Conservation (phyloP, 2,888 invertebrate genomes). For the Ophraella communa region DNA sequence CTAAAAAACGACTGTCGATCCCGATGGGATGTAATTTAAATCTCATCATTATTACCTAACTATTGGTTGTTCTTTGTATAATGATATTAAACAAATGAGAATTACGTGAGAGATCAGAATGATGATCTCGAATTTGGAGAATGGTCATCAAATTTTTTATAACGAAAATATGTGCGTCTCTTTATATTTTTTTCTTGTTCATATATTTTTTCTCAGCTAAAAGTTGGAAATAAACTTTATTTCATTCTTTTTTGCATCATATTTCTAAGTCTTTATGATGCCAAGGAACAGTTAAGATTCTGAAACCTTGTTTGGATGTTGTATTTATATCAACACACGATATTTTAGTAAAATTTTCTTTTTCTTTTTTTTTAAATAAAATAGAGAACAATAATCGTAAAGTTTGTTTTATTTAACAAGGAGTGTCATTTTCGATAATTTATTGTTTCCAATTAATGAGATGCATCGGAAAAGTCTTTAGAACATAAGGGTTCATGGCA, state of each 20-base stretch:
- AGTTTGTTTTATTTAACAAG: conserved; percentile 13
- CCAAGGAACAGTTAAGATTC: too few relatives aligned
- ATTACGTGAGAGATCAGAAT: conserved; percentile 16
- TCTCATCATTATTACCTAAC: conserved; percentile 47
- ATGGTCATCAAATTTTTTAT: not conserved
- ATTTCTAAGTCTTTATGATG: too few relatives aligned
- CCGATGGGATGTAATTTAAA: conserved; percentile 46
- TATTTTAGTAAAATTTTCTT: not conserved
- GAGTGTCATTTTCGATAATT: conserved; percentile 41
- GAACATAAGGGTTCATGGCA: conserved; percentile 45
- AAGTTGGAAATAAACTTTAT: too few relatives aligned
- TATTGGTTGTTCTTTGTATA: conserved; percentile 30
- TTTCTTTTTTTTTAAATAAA: not conserved
- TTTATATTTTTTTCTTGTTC: too few relatives aligned
- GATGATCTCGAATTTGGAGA: conserved; percentile 3
- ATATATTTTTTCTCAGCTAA: too few relatives aligned
- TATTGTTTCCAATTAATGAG: conserved; percentile 47
- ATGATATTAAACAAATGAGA: conserved; percentile 32
- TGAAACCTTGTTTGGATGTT: too few relatives aligned
- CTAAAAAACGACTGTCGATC: conserved; percentile 38
- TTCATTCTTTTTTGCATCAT: too few relatives aligned
- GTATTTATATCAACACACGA: too few relatives aligned
- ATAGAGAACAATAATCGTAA: not conserved
- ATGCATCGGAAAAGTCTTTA: conserved; percentile 43
- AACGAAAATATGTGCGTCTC: not conserved